Base-by-base conservation (phyloP, 2,888 invertebrate species). In the Meteorus cinctellus region DNA sequence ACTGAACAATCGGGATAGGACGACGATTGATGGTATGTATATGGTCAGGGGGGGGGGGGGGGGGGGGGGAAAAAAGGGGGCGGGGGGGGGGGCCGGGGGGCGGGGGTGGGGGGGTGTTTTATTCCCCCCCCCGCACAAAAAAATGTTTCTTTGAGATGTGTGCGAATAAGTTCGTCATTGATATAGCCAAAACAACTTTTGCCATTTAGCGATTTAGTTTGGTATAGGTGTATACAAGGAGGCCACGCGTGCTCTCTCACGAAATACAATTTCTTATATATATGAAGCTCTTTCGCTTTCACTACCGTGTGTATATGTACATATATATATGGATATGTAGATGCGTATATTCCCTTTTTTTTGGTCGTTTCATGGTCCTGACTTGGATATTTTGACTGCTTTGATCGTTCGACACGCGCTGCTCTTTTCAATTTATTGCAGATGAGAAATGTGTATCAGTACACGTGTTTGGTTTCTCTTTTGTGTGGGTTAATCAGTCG, bases 201-300 rank as follows among this genome's bases (percentile, higher is more conserved):
- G 36, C 10, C 60, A 60, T 41, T 59, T 60, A 41, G 19, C 29
- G 31, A 45, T 41, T 63, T 51, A 63, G 62, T 63, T 63, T 63
- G 36, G 55, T 55, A 55, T 55, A 19, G 8, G 8, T 19, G n/a
- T 24, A 19, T 24, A 19, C 55, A 51, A 55, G 31, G 63, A 19
- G 48, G 72, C 27, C 72, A 65, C 34, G 62, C 63, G 72, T 63
- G 63, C 55, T 55, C 55, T 55, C 24, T 55, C 19, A 55, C n/a
- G 10, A 55, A 55, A 2, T 12, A 41, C 41, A 2, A 41, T 41
- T 41, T 41, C 12, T 19, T 19, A 5, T 6, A 55, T 24, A 55
- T n/a, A 55, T 41, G 5, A 55, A 55, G 24, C 19, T 55, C 55
- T 19, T 55, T 55, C 19, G 55, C 55, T 55, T 55, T 55, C 55